Evolutionary conservation across 92 coral and sea anemone genomes (phyloP), one percentile per base, ranked within the genome.

Genomic region (Actinostola sp.): DNA sequence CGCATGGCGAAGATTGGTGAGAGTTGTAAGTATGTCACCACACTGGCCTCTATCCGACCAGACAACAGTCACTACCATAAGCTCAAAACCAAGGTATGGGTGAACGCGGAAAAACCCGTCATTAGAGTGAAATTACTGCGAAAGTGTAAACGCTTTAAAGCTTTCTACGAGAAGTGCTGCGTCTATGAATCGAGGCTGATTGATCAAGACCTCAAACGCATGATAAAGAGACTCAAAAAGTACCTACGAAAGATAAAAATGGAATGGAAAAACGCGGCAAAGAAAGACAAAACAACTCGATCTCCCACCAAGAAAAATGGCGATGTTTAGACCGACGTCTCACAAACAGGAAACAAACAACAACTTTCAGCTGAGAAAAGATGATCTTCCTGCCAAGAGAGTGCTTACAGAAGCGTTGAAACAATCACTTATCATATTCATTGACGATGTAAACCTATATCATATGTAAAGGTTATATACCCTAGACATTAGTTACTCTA

Each of bases 1-100:
- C 80, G 78, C 25, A 88, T 91, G 88, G 97, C 97, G 45, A 91
- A 91, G 80, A 91, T 87, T 1, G 97, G 97, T 1, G 90, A 91
- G 29, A 50, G 82, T 25, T 91, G 97, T 54, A 49, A 42, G 16
- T 91, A 79, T 55, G 45, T 84, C 21, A 33, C 82, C 11, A 83
- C 66, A 8, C 66, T 73, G 61, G 88, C 88, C 17, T 63, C 63
- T 1, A 80, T 87, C 51, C 42, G 59, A 27, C 97, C 89, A 12
- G 55, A 87, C 49, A 36, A 33, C 19, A 52, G 55, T 17, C 97
- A 91, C 42, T 91, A 34, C 52, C 97, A 91, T 67, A 78, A 60
- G 55, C 81, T 91, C 87, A 91, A 91, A 63, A 87, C 92, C 31
- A 75, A 73, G 5, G 45, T 91, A 8, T 91, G 97, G 97, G 72